These are phyloP conservation scores for Oceanites oceanicus DNA, from an alignment of 2,113 vertebrate genomes.

Conservation along the genomic window DNA sequence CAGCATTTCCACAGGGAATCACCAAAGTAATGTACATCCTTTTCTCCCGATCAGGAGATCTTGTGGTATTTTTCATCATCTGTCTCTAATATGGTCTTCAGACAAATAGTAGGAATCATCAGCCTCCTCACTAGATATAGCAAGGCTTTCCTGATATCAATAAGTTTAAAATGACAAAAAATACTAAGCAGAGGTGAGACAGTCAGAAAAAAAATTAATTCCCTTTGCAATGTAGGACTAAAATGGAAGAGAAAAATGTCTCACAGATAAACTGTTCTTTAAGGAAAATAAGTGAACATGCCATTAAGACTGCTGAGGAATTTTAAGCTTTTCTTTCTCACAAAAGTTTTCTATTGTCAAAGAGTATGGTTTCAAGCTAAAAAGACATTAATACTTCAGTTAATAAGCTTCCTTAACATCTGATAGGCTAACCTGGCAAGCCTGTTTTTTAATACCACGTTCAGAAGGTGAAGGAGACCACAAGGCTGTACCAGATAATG, in stretches of 20 bases:
- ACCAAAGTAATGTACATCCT: background rate
- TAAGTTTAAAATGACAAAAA: background rate
- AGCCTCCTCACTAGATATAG: background rate
- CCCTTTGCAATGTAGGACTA: background rate
- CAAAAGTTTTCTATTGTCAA: background rate
- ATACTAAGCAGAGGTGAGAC: background rate
- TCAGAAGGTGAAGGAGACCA: background rate
- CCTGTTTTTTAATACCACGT: background rate
- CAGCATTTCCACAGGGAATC: constrained; percentile 46
- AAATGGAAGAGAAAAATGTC: background rate
- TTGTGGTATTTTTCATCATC: constrained; percentile 4
- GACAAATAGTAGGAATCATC: background rate
- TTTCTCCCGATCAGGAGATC: background rate
- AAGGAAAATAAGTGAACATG: background rate
- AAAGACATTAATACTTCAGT: background rate
- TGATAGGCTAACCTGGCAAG: background rate
- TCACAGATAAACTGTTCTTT: background rate
- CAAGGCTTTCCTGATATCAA: background rate
- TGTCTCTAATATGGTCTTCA: background rate
- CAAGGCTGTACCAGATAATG: background rate
- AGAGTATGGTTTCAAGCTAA: background rate
- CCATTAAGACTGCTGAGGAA: background rate
- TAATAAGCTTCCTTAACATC: background rate
- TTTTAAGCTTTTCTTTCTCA: background rate
- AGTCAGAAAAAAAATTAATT: background rate